Percentiles rank a stretch among this genome's conserved stretches.
phyloP scores from a whole-genome alignment of 2,888 invertebrate genomes.

The Leptura quadrifasciata region DNA sequence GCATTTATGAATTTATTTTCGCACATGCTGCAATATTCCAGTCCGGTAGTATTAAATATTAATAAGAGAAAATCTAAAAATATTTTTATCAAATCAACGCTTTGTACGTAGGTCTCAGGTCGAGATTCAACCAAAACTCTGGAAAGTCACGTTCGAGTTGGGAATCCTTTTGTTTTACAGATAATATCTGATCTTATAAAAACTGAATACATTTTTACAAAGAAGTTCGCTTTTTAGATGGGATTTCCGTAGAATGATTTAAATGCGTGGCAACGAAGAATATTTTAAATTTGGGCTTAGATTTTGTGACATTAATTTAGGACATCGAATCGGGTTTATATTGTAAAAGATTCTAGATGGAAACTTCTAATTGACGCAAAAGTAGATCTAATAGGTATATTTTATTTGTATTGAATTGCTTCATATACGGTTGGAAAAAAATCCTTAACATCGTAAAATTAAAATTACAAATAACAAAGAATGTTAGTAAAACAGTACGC shows the following conservation, averaged over 20 bases:
- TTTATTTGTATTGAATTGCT: too few relatives aligned
- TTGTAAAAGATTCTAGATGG: not conserved
- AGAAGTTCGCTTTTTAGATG: slow-evolving; percentile 29
- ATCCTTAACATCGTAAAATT: too few relatives aligned
- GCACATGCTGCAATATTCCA: not conserved
- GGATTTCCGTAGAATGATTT: not conserved
- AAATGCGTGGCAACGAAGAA: not conserved
- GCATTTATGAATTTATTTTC: too few relatives aligned
- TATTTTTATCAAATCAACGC: slow-evolving; percentile 21
- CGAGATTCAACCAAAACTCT: slow-evolving; percentile 10
- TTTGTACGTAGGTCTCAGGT: slow-evolving; percentile 2
- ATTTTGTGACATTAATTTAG: not conserved
- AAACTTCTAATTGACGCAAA: not conserved
- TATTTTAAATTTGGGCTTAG: not conserved
- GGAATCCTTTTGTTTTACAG: slow-evolving; percentile 34
- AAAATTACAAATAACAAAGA: too few relatives aligned
- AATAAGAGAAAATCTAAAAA: not conserved
- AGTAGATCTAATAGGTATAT: too few relatives aligned
- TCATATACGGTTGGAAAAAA: too few relatives aligned
- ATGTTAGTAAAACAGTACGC: too few relatives aligned
- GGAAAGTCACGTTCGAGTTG: slow-evolving; percentile 33
- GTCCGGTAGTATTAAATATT: not conserved
- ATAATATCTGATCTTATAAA: slow-evolving; percentile 38
- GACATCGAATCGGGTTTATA: not conserved
- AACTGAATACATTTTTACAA: slow-evolving; percentile 24